A percentile compares a stretch with the other conserved stretches of the same genome.
These are phyloP conservation scores for Meteorus colon DNA, from an alignment of 2,888 invertebrate genomes.

Conservation along the genomic window DNA sequence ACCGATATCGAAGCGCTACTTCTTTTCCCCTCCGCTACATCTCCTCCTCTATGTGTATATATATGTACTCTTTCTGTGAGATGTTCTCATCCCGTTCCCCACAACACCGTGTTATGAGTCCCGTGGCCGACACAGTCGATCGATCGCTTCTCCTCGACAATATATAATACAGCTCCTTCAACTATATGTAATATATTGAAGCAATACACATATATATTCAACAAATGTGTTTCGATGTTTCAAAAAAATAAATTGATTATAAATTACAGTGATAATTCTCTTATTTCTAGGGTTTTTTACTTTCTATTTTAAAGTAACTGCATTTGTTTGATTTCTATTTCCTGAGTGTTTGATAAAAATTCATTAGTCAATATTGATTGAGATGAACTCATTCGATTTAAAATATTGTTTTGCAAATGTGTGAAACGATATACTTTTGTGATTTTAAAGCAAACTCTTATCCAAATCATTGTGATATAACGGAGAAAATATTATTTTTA, in stretches of 20 bases:
- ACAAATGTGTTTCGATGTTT: neutral
- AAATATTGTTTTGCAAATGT: no score
- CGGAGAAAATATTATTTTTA: no score
- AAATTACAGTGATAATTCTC: no score
- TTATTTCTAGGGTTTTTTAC: no score
- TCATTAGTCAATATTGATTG: no score
- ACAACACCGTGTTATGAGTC: slow-evolving; percentile 3
- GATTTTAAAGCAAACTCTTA: no score
- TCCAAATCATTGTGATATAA: no score
- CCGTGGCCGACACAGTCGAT: slow-evolving; percentile 20
- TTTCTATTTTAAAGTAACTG: no score
- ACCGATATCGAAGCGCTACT: slow-evolving; percentile 38
- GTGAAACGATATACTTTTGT: no score
- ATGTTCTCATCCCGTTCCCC: slow-evolving; percentile 3
- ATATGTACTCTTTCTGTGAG: slow-evolving; percentile 1
- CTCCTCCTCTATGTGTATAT: neutral
- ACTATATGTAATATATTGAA: neutral
- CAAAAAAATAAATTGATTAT: neutral
- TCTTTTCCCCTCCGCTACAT: slow-evolving; percentile 18
- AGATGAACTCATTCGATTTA: no score
- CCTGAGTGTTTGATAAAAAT: no score
- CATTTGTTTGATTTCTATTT: no score
- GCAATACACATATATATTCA: neutral
- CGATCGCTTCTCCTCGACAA: slow-evolving; percentile 25
- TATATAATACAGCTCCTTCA: slow-evolving; percentile 14